phyloP scores from a whole-genome alignment of 2,797 vertebrate species.

The Rhabdophis nuchalis region DNA sequence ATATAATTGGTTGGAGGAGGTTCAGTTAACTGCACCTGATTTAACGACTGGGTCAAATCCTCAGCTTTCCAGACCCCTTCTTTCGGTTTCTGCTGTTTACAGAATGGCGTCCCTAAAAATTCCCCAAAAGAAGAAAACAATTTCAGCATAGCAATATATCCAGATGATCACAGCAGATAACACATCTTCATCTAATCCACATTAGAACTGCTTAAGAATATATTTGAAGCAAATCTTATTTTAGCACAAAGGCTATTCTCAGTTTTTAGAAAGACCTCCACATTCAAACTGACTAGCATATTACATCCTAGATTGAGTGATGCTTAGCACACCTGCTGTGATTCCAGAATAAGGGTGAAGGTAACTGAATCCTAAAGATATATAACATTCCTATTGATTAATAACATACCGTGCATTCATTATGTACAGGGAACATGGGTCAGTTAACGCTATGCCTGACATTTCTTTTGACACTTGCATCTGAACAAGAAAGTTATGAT shows the following conservation, averaged over 20 bases:
- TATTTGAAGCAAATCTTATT: not conserved
- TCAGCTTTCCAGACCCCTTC: slow-evolving; percentile 78
- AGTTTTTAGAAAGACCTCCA: not conserved
- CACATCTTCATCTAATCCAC: not conserved
- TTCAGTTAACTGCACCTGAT: slow-evolving; percentile 73
- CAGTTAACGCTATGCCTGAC: not conserved
- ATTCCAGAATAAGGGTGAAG: not conserved
- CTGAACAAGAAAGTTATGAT: not conserved
- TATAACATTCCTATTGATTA: not conserved
- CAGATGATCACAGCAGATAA: not conserved
- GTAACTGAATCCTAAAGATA: not conserved
- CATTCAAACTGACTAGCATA: not conserved
- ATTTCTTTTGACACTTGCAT: not conserved
- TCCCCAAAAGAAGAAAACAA: slow-evolving; percentile 40
- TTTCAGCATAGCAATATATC: not conserved
- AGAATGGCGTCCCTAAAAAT: slow-evolving; percentile 76
- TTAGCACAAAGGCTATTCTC: not conserved
- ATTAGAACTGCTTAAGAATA: not conserved
- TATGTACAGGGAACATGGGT: not conserved
- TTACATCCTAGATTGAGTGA: not conserved
- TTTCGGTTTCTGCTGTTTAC: slow-evolving; percentile 78
- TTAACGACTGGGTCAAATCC: slow-evolving; percentile 57
- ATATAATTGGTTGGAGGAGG: slow-evolving; percentile 63
- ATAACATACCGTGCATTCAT: not conserved
- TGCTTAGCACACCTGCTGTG: not conserved